Evolutionary conservation across 2,888 invertebrate genomes (phyloP), one percentile per base, ranked within the genome.

Genomic region (Drosophila mettleri): DNA sequence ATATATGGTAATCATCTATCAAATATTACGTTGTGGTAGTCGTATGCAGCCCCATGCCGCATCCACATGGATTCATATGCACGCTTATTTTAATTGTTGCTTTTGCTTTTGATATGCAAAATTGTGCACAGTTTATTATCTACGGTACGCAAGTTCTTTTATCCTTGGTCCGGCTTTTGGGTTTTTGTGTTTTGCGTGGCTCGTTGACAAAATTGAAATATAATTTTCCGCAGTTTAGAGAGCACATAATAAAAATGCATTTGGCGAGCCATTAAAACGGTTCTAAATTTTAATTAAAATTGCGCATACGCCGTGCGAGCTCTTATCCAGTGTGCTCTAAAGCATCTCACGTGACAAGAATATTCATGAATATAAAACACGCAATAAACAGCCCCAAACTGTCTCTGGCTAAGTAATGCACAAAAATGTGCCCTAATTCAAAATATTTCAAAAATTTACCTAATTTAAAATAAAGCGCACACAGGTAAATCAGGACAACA

Each of bases 41-140:
- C 43, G 43, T 36, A 29, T 5, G 20, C 16, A 22, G n/a, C 31
- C 34, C 10, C 54, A 20, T 57, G 41, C 60, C 46, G 60, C 48
- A 57, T 63, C 34, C 77, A 49, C 31, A 62, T 29, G n/a, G 57
- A 45, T 58, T 57, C 62, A 20, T 61, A 69, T 61, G 67, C 59
- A 59, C 78, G 78, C 65, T 74, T 73, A 78, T 71, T 77, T 83
- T 86, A 83, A 83, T 83, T 83, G 85, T 79, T 81, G 78, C 72
- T 69, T 60, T 79, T 31, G 78, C 80, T 74, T 76, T 81, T 84
- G 73, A 86, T 81, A 81, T 81, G 79, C 72, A 86, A 86, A 82
- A 86, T 84, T 80, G 74, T 81, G 72, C 81, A 71, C 67, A 73
- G 84, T 80, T 74, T 84, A 83, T 80, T 82, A 86, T 83, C 78